Conservation (phyloP, 2,113 vertebrate species). For the Bujurquina vittata region DNA sequence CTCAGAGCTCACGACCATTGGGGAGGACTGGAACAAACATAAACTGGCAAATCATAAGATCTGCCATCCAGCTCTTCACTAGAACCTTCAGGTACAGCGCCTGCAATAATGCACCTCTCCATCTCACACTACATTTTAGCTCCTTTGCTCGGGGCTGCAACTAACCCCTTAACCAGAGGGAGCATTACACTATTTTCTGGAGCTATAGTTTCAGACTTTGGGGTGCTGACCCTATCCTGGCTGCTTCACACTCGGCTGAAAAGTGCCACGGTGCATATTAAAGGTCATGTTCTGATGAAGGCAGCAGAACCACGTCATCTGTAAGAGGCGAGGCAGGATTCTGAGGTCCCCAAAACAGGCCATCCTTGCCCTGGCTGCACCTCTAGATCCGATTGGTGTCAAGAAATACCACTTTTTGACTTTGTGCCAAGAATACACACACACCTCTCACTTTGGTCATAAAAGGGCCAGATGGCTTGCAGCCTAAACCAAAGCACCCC, state of each 20-base stretch:
- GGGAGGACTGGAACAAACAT: background rate
- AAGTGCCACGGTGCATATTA: constrained; percentile 6
- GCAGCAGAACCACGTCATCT: background rate
- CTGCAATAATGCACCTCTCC: background rate
- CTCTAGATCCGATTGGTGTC: background rate
- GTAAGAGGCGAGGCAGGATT: background rate
- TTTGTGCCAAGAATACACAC: background rate
- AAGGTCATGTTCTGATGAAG: background rate
- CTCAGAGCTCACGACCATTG: background rate
- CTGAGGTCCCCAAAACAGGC: background rate
- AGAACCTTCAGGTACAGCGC: background rate
- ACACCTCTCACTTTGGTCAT: background rate
- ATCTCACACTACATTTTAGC: background rate
- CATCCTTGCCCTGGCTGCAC: background rate
- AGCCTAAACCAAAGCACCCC: background rate
- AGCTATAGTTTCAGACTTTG: background rate
- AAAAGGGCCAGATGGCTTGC: background rate
- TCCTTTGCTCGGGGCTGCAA: background rate
- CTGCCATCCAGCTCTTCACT: background rate
- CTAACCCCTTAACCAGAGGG: background rate
- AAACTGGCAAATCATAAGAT: background rate
- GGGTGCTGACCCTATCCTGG: background rate
- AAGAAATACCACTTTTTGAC: background rate
- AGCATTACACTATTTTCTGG: background rate
- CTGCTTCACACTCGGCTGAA: background rate